phyloP scores from a whole-genome alignment of 2,888 invertebrate species.

The Elegia similella region DNA sequence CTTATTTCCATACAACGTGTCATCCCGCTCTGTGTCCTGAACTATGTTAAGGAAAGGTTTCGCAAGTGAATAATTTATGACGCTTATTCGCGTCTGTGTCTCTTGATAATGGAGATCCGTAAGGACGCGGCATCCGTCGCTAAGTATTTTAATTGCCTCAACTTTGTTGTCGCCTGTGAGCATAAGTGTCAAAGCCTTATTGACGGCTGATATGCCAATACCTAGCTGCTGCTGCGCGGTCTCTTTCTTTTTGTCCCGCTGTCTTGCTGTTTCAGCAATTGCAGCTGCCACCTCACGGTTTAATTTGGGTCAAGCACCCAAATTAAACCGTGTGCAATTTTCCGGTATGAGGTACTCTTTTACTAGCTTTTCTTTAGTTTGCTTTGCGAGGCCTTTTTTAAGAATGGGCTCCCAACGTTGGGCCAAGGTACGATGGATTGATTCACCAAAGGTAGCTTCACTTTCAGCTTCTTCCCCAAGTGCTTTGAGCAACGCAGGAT shows the following conservation, averaged over 20 bases:
- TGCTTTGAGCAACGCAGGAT: conserved; percentile 21
- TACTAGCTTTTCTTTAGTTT: too few species aligned
- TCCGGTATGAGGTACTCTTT: conserved; percentile 18
- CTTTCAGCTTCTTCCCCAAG: conserved; percentile 20
- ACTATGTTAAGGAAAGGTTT: conserved; percentile 19
- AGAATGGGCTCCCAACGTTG: conserved; percentile 23
- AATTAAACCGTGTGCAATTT: conserved; percentile 22
- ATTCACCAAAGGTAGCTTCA: conserved; percentile 16
- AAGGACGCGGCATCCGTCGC: conserved; percentile 23
- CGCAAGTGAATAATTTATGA: conserved; percentile 15
- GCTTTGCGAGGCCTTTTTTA: conserved; percentile 23
- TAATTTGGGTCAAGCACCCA: too few species aligned
- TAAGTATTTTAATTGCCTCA: conserved; percentile 2
- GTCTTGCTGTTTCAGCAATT: conserved; percentile 12
- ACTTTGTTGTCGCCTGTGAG: too few species aligned
- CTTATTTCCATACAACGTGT: too few species aligned
- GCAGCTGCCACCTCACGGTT: too few species aligned
- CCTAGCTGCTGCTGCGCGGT: conserved; percentile 20
- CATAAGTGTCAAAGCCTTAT: conserved; percentile 19
- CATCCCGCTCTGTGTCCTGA: conserved; percentile 21
- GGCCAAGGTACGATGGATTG: conserved; percentile 20
- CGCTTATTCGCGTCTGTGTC: conserved; percentile 17
- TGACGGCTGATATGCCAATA: conserved; percentile 21
- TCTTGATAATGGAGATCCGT: conserved; percentile 18
- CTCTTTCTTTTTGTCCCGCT: conserved; percentile 20